A percentile compares a stretch with the other conserved stretches of the same genome.
phyloP scores from a whole-genome alignment of 2,888 invertebrate species.

The Chloromyia formosa region DNA sequence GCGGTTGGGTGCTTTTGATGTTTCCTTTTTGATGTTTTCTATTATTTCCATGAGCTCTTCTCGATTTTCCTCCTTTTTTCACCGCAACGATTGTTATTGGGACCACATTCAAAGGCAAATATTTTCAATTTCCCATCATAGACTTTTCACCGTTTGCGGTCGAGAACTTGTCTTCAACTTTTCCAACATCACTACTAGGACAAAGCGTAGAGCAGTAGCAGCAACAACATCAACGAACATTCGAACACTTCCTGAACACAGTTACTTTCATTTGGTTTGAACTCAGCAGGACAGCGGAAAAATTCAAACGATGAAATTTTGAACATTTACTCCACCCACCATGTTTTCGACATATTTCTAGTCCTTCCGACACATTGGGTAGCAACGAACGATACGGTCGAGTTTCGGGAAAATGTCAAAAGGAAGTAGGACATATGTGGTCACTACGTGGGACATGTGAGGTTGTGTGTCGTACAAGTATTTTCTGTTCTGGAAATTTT shows the following conservation, averaged over 20 bases:
- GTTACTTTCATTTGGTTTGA: conserved; percentile 29
- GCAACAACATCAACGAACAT: conserved; percentile 4
- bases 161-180: conserved; percentile 37
- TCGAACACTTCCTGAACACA: conserved; percentile 34
- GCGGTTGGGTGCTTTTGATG: conserved; percentile 27
- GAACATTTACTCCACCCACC: neutral
- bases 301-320: conserved; percentile 37
- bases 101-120: conserved; percentile 27
- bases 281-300: conserved; percentile 30
- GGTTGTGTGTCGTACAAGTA: conserved; percentile 11
- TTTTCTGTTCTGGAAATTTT: conserved; percentile 2
- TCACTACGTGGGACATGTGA: conserved; percentile 11
- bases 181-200: neutral
- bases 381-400: neutral
- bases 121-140: conserved; percentile 40
- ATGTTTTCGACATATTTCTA: neutral
- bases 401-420: conserved; percentile 20
- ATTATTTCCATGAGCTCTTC: neutral
- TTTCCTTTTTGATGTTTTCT: conserved; percentile 1
- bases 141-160: conserved; percentile 32
- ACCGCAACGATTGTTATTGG: conserved; percentile 27
- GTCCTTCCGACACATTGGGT: too few relatives aligned
- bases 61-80: neutral
- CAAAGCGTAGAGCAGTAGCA: neutral
- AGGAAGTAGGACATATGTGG: conserved; percentile 36